Percentiles rank a stretch among this genome's conserved stretches.
phyloP scores from a whole-genome alignment of 92 coral and sea anemone genomes.

The Epizoanthus scotinus region DNA sequence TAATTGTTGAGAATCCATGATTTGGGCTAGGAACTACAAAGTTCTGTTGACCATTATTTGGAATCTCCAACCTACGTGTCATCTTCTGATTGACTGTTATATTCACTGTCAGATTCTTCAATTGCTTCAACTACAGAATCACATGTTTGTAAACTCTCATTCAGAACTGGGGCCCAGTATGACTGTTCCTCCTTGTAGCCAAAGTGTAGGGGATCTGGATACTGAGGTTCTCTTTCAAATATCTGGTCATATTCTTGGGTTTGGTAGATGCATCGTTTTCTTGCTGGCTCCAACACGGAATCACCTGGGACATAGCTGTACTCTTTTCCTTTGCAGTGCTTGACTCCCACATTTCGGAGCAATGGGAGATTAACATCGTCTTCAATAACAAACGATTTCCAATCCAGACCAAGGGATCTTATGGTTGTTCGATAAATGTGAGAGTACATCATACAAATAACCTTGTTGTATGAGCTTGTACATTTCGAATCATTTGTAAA shows the following conservation, averaged over 20 bases:
- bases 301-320: neutral
- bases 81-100: too few relatives aligned
- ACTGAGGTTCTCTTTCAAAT: neutral
- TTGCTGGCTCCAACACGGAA: neutral
- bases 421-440: slow-evolving; percentile 18
- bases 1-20: too few relatives aligned
- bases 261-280: slow-evolving; percentile 20
- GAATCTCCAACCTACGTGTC: too few relatives aligned
- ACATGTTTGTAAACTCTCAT: too few relatives aligned
- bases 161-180: too few relatives aligned
- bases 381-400: slow-evolving; percentile 6
- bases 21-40: too few relatives aligned
- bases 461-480: neutral
- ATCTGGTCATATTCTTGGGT: slow-evolving; percentile 18
- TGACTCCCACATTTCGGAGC: slow-evolving; percentile 15
- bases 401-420: slow-evolving; percentile 20
- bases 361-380: slow-evolving; percentile 7
- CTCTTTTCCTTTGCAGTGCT: slow-evolving; percentile 9
- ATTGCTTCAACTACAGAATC: too few relatives aligned
- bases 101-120: too few relatives aligned
- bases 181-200: too few relatives aligned
- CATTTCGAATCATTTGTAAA: slow-evolving; percentile 5
- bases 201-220: too few relatives aligned
- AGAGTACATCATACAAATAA: slow-evolving; percentile 24
- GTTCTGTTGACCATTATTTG: too few relatives aligned